Base-by-base conservation (phyloP, 2,797 vertebrate species). In the Champsocephalus esox region DNA sequence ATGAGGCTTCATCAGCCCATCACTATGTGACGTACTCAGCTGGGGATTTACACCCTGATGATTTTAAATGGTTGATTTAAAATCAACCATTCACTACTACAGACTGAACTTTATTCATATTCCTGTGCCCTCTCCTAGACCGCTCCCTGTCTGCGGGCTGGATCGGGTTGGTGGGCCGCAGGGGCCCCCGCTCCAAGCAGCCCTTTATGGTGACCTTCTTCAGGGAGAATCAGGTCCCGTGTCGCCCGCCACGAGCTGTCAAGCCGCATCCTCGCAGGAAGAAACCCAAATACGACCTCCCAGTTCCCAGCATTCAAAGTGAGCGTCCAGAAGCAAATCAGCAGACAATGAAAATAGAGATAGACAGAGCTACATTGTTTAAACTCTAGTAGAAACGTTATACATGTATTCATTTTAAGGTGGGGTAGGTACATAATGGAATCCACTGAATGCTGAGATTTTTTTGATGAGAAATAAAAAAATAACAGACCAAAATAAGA, bases 131-230 rank as follows among this genome's bases (percentile, higher is more conserved):
- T 81, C 61, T 79, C 1, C 9, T 93, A 98, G 98, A 98, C 45
- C 96, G 91, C 82, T 97, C 96, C 0, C 86, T 98, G 1, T 97
- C 98, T 6, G 97, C 97, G 0, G 95, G 94, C 57, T 95, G 94
- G 32, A 96, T 96, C 0, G 97, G 98, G 70, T 72, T 99, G 85
- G 89, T 99, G 90, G 98, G 98, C 1, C 96, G 93, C 50, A 83
- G 93, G 0, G 98, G 97, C 0, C 96, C 97, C 0, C 96, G 94
- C 24, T 97, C 97, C 87, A 97, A 97, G 82, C 98, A 99, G 80
- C 98, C 98, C 46, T 99, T 99, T 90, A 95, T 99, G 96, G 98
- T 99, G 88, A 98, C 97, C 0, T 99, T 99, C 89, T 99, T 98
- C 94, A 94, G 96, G 58, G 96, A 95, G 14, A 97, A 90, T 70